Percentiles rank a stretch among this genome's conserved stretches.
phyloP scores from a whole-genome alignment of 2,888 invertebrate species.

The Troglohyphantes excavatus region DNA sequence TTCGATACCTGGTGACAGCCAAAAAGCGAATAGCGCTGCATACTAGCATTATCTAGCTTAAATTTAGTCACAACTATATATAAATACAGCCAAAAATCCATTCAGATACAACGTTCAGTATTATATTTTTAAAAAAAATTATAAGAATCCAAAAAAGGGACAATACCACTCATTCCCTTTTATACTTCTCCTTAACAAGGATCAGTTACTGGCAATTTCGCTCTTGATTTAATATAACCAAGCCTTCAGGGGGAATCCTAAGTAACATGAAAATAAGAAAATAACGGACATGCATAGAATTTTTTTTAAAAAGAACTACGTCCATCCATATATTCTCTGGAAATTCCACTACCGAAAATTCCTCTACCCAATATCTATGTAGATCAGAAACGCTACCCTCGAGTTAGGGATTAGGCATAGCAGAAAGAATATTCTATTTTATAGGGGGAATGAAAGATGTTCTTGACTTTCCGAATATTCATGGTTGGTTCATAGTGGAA shows the following conservation, averaged over 20 bases:
- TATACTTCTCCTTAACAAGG: neutral
- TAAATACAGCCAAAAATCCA: too few species aligned
- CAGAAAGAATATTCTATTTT: neutral
- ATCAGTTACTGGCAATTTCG: neutral
- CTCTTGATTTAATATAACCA: neutral
- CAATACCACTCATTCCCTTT: too few species aligned
- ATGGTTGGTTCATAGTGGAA: neutral
- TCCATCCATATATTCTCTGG: neutral
- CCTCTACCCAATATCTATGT: neutral
- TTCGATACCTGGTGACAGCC: too few species aligned
- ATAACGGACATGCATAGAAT: neutral
- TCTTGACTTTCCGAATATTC: slow-evolving; percentile 5
- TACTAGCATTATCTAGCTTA: too few species aligned
- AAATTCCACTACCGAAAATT: too few species aligned
- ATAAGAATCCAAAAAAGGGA: too few species aligned
- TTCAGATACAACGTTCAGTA: too few species aligned
- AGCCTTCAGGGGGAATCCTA: neutral
- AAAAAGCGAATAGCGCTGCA: too few species aligned
- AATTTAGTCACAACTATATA: too few species aligned
- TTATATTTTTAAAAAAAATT: too few species aligned
- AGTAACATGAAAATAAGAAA: neutral
- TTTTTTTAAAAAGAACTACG: neutral
- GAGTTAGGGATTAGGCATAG: neutral
- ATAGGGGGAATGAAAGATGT: neutral
- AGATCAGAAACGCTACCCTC: neutral